Conservation (phyloP, 2,888 invertebrate genomes). For the Choristoneura rosaceana region DNA sequence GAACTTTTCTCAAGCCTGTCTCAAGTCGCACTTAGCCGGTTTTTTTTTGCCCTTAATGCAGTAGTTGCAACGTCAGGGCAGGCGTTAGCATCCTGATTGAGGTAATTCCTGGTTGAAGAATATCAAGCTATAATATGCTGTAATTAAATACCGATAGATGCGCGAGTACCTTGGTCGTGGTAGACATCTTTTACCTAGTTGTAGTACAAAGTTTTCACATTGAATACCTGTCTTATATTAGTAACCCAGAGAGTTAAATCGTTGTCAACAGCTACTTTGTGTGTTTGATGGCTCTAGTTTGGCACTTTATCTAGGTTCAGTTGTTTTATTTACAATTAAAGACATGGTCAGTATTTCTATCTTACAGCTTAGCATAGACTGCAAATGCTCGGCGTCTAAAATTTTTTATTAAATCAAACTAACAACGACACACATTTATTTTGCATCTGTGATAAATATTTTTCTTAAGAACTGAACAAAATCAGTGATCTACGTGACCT, state of each 20-base stretch:
- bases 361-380: neutral
- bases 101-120: constrained; percentile 23
- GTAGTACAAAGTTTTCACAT: too few species aligned
- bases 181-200: neutral
- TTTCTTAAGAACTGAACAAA: neutral
- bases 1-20: too few species aligned
- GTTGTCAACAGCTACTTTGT: too few species aligned
- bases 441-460: neutral
- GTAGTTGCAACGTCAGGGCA: constrained; percentile 18
- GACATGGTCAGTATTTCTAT: neutral
- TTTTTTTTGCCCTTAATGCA: constrained; percentile 5
- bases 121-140: neutral
- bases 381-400: neutral
- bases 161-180: neutral
- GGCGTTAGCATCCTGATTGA: constrained; percentile 35
- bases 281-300: too few species aligned
- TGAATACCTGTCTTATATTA: too few species aligned
- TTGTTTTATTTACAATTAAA: neutral
- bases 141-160: constrained; percentile 4
- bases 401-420: neutral
- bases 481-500: neutral
- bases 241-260: too few species aligned
- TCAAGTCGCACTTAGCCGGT: too few species aligned
- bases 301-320: too few species aligned
- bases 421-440: neutral